Conservation (phyloP, 2,113 vertebrate species). For the Furnarius figulus region DNA sequence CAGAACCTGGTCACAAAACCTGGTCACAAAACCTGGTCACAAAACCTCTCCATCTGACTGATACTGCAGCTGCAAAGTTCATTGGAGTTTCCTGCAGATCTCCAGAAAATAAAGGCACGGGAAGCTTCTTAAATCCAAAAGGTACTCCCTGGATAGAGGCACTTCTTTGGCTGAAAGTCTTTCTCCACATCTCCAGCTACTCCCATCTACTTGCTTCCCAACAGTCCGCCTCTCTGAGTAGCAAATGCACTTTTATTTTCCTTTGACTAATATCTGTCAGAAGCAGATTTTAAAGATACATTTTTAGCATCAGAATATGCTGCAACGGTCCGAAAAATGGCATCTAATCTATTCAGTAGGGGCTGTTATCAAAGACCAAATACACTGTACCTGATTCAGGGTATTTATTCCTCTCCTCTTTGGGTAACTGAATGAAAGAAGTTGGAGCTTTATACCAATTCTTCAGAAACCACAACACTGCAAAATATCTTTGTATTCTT, state of each 20-base stretch:
- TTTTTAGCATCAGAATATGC: neutral
- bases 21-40: neutral
- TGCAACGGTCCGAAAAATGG: neutral
- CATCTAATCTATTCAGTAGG: neutral
- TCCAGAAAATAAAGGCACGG: neutral
- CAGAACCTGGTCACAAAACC: neutral
- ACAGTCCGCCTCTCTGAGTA: neutral
- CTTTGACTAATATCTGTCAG: neutral
- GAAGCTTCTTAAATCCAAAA: neutral
- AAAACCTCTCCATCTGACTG: neutral
- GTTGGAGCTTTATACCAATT: neutral
- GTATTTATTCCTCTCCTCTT: neutral
- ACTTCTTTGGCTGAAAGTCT: neutral
- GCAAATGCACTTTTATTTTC: too few species aligned
- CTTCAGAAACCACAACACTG: neutral
- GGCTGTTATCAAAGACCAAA: neutral
- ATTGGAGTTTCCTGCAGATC: neutral
- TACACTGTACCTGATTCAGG: neutral
- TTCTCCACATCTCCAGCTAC: neutral
- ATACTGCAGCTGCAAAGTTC: neutral
- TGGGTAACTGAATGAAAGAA: neutral
- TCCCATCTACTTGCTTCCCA: neutral
- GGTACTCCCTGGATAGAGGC: neutral
- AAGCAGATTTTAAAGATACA: neutral
- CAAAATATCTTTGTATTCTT: neutral